Conservation (phyloP, 2,113 vertebrate species). For the Bucco capensis region DNA sequence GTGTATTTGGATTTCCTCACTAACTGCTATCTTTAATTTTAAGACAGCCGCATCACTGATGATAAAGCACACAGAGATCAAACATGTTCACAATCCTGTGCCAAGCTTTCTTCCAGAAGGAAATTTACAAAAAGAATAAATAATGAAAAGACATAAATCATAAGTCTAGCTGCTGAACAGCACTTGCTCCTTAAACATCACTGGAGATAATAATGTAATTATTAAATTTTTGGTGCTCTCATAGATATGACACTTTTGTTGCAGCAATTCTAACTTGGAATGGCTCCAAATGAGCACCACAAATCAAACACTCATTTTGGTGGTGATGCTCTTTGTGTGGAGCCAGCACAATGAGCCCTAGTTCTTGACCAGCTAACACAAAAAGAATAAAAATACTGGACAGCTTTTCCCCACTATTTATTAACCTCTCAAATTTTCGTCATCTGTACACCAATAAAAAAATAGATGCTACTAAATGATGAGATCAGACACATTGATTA, state of each 20-base stretch:
- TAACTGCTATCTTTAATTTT: conserved; percentile 33
- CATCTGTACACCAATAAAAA: not conserved
- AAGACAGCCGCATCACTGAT: conserved; percentile 14
- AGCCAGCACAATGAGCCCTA: not conserved
- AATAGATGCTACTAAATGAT: conserved; percentile 16
- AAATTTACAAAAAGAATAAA: conserved; percentile 38
- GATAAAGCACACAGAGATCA: conserved; percentile 29
- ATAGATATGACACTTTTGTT: conserved; percentile 19
- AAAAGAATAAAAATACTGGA: not conserved
- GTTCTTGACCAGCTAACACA: not conserved
- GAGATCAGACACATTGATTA: conserved; percentile 44
- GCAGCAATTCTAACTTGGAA: not conserved
- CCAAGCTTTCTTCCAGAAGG: not conserved
- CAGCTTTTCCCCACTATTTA: conserved; percentile 21
- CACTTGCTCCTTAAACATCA: not conserved
- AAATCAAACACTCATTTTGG: not conserved
- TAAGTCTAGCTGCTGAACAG: conserved; percentile 12
- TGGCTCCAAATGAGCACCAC: not conserved
- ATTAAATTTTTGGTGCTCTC: not conserved
- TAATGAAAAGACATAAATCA: conserved; percentile 32
- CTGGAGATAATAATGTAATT: not conserved
- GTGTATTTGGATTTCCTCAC: not conserved
- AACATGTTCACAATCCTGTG: not conserved
- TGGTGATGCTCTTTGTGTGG: not conserved
- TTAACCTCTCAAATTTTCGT: conserved; percentile 42